A percentile compares a stretch with the other conserved stretches of the same genome.
Evolutionary conservation across 2,797 vertebrate species (phyloP).

Genomic region (Aulostomus chinensis): DNA sequence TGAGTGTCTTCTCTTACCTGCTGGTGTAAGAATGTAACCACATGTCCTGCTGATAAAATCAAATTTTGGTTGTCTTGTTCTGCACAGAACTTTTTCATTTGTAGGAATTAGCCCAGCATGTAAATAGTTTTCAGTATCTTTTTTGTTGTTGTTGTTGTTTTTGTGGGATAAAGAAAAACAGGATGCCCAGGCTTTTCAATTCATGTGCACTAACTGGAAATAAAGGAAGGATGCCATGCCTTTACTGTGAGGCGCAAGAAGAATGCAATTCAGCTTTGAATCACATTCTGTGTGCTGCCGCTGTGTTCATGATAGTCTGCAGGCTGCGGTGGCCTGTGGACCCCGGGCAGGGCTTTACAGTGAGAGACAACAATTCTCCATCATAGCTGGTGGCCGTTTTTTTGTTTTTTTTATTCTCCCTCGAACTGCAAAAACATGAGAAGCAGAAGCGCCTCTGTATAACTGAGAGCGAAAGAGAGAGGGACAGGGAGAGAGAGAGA

Average conservation of each 20-base stretch:
- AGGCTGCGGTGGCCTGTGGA: conserved; percentile 47
- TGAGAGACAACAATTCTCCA: conserved; percentile 51
- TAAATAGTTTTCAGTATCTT: conserved; percentile 67
- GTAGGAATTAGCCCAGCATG: conserved; percentile 65
- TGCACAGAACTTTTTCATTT: conserved; percentile 47
- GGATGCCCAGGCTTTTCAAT: conserved; percentile 63
- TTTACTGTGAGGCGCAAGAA: conserved; percentile 40
- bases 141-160: conserved; percentile 18
- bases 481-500: conserved; percentile 20
- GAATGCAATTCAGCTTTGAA: conserved; percentile 60
- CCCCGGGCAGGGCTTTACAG: conserved; percentile 50
- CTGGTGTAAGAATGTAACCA: conserved; percentile 45
- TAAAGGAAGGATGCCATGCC: conserved; percentile 44
- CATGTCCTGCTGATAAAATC: conserved; percentile 67
- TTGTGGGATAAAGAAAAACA: conserved; percentile 57
- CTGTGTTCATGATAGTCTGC: conserved; percentile 37
- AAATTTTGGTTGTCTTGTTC: conserved; percentile 44
- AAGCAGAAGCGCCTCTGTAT: conserved; percentile 64
- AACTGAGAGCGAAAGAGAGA: conserved; percentile 32
- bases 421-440: conserved; percentile 62
- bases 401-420: no score
- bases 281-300: conserved; percentile 41
- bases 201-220: conserved; percentile 67
- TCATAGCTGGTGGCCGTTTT: conserved; percentile 61
- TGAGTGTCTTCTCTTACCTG: conserved; percentile 56